These are phyloP conservation scores for Nannoperca australis DNA, from an alignment of 2,797 vertebrate species.

Conservation along the genomic window DNA sequence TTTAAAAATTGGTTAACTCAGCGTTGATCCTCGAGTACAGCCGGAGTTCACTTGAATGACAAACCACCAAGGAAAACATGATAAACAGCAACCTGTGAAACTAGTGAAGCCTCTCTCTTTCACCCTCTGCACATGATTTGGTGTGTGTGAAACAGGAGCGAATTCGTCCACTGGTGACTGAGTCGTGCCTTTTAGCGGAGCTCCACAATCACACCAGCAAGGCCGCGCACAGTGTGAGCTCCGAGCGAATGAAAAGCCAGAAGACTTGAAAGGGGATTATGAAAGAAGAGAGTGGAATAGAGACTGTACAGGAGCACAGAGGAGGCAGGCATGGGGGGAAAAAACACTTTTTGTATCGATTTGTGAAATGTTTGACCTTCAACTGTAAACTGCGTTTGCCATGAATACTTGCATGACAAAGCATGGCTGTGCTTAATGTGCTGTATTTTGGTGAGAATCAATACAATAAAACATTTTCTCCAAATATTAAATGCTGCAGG, in stretches of 20 bases:
- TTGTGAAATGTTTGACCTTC: background rate
- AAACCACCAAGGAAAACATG: conserved; percentile 26
- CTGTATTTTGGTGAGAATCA: too few relatives aligned
- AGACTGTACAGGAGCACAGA: conserved; percentile 1
- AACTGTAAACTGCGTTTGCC: background rate
- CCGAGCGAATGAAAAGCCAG: conserved; percentile 46
- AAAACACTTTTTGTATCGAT: background rate
- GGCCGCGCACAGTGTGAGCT: conserved; percentile 49
- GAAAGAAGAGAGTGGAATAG: conserved; percentile 29
- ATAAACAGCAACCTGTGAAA: conserved; percentile 30
- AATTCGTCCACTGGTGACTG: conserved; percentile 42
- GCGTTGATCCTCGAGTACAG: conserved; percentile 12
- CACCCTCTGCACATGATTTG: conserved; percentile 33
- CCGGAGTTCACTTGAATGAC: background rate
- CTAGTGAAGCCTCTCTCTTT: conserved; percentile 39
- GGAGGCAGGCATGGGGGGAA: background rate
- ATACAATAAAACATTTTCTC: too few relatives aligned
- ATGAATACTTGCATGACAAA: background rate
- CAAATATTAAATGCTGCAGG: too few relatives aligned
- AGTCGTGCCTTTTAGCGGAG: conserved; percentile 50
- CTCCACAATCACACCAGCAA: conserved; percentile 53
- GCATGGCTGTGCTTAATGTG: too few relatives aligned
- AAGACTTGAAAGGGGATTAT: conserved; percentile 59
- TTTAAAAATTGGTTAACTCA: background rate
- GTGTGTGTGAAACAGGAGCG: conserved; percentile 41